Percentiles rank a stretch among this genome's conserved stretches.
phyloP scores from a whole-genome alignment of 2,888 invertebrate species.

The Himalopsyche japonica region DNA sequence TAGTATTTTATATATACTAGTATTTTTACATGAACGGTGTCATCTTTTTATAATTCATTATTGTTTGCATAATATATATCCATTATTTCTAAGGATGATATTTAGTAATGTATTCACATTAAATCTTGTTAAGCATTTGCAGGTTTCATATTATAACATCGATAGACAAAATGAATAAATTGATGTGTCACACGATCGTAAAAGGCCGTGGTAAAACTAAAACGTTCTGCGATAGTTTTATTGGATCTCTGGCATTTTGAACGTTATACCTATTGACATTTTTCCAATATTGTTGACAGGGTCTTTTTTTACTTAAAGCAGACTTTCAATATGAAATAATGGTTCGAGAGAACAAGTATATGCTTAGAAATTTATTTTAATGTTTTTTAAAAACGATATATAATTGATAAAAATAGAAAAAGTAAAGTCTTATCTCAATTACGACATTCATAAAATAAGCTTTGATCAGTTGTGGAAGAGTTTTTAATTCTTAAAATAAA shows the following conservation, averaged over 20 bases:
- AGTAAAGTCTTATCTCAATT: background rate
- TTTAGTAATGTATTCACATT: no score
- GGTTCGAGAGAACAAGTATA: background rate
- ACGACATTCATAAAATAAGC: no score
- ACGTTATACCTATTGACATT: background rate
- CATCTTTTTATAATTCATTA: no score
- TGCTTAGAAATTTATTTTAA: background rate
- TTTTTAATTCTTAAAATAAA: no score
- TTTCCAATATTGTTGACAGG: background rate
- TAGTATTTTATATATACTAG: no score
- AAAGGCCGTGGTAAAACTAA: background rate
- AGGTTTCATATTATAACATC: background rate
- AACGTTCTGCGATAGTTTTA: background rate
- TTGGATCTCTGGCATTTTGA: background rate
- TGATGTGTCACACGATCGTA: background rate
- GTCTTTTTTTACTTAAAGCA: background rate
- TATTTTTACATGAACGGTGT: no score
- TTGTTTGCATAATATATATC: no score
- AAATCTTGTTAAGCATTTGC: no score
- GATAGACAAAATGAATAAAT: background rate
- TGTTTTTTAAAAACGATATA: background rate
- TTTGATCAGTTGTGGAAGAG: no score
- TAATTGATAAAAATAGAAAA: background rate
- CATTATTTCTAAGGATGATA: no score
- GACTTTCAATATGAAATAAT: background rate